Evolutionary conservation across 2,888 invertebrate genomes (phyloP).

Genomic region (Boloria selene): DNA sequence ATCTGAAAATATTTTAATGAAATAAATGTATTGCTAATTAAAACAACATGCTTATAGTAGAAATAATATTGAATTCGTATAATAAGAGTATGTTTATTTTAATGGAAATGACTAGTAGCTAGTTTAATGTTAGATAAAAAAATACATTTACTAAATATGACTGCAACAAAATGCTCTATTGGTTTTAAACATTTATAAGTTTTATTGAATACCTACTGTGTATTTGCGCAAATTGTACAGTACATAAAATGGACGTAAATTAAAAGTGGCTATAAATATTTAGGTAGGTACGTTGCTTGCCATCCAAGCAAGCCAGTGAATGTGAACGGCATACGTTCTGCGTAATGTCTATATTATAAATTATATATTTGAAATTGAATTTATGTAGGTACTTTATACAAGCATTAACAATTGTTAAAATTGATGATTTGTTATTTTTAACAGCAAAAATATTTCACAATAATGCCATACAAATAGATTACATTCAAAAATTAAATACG

Average conservation of each 20-base stretch:
- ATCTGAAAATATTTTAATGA: no score
- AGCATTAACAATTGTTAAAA: background rate
- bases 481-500: no score
- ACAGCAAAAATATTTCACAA: no score
- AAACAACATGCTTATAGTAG: no score
- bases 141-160: conserved; percentile 10
- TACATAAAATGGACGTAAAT: conserved; percentile 58
- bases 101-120: background rate
- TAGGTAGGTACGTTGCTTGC: conserved; percentile 44
- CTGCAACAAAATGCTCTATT: conserved; percentile 15
- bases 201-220: conserved; percentile 50
- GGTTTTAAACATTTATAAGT: conserved; percentile 39
- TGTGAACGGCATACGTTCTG: conserved; percentile 31
- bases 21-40: no score
- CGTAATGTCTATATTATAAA: conserved; percentile 8
- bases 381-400: background rate
- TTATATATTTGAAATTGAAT: background rate
- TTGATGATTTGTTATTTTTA: no score
- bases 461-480: no score
- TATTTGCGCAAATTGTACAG: conserved; percentile 55
- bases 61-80: no score
- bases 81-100: conserved; percentile 2
- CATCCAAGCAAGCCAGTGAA: conserved; percentile 28
- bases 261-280: conserved; percentile 58
- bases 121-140: conserved; percentile 11